Base-by-base conservation (phyloP, 1,140 invertebrate genomes). In the Paralvinella palmiformis region DNA sequence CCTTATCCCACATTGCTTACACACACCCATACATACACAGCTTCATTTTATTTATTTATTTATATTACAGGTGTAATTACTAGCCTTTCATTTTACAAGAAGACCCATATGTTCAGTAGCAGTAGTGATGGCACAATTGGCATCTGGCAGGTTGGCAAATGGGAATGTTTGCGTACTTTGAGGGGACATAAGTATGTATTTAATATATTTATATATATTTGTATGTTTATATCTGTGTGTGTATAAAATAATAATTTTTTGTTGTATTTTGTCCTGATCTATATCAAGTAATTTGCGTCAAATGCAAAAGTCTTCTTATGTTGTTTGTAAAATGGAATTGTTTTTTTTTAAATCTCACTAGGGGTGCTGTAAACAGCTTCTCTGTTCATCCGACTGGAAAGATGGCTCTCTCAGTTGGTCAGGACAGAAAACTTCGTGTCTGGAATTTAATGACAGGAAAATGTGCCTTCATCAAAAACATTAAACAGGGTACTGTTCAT, bases 381-480 rank as follows among this genome's bases (percentile, higher is more conserved):
- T 73, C 78, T 37, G 68, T 96, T 63, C 94, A 98, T 85, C 90
- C 91, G 7, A 88, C 87, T 72, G 91, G 92, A 4, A 94, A 94
- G 82, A 71, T 97, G 62, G 90, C 91, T 1, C 75, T 98, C 5
- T 91, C 91, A 20, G 84, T 94, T 20, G 91, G 92, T 20, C 85
- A 85, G 62, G 93, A 96, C 79, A 87, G 86, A 63, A 88, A 88
- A 2, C 79, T 97, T 22, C 83, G 88, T 70, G 95, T 92, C 1
- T 98, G 94, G 94, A 95, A 98, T 83, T 81, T 97, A 63, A 82
- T 97, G 0, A 95, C 93, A 81, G 94, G 93, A 0, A 84, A 91
- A 68, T 86, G 86, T 73, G 91, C 92, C 2, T 97, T 91, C 77
- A 88, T 89, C 1, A 92, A 88, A 2, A 95, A 96, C 78, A 79